phyloP scores from a whole-genome alignment of 2,113 vertebrate species.

The Siniperca knerii region DNA sequence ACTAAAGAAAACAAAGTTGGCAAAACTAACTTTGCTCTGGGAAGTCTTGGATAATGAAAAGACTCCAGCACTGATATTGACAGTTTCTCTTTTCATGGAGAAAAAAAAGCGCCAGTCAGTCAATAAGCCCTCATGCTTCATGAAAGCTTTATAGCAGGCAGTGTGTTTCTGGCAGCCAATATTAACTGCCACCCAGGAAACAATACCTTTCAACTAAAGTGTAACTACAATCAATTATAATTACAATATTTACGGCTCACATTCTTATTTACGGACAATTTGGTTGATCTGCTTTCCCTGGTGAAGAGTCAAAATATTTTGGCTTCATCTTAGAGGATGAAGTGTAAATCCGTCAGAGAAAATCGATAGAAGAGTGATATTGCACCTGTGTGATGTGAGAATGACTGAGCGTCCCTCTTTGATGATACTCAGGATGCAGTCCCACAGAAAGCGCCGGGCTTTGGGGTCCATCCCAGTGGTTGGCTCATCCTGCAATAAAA shows the following conservation, averaged over 20 bases:
- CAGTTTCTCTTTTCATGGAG: constrained; percentile 56
- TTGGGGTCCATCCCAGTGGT: constrained; percentile 99
- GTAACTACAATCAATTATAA: constrained; percentile 54
- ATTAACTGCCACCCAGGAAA: constrained; percentile 59
- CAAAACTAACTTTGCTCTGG: constrained; percentile 51
- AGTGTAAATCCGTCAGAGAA: constrained; percentile 3
- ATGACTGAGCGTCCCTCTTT: constrained; percentile 96
- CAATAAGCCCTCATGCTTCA: constrained; percentile 66
- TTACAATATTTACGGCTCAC: constrained; percentile 35
- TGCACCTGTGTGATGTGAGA: constrained; percentile 96
- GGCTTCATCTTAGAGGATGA: not conserved
- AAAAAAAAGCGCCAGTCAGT: constrained; percentile 44
- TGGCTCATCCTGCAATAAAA: constrained; percentile 90
- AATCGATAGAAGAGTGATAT: constrained; percentile 6
- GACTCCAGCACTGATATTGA: constrained; percentile 66
- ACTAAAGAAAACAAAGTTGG: constrained; percentile 32
- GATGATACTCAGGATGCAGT: constrained; percentile 94
- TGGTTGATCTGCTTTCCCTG: constrained; percentile 12
- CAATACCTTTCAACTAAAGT: constrained; percentile 56
- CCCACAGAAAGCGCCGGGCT: constrained; percentile 96
- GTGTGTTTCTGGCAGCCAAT: constrained; percentile 57
- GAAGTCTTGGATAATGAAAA: constrained; percentile 65
- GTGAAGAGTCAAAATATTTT: constrained; percentile 40
- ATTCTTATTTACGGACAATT: constrained; percentile 13
- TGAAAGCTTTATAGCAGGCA: constrained; percentile 67